Evolutionary conservation across 1,140 invertebrate species (phyloP).

Genomic region (Muscidifurax raptorellus): DNA sequence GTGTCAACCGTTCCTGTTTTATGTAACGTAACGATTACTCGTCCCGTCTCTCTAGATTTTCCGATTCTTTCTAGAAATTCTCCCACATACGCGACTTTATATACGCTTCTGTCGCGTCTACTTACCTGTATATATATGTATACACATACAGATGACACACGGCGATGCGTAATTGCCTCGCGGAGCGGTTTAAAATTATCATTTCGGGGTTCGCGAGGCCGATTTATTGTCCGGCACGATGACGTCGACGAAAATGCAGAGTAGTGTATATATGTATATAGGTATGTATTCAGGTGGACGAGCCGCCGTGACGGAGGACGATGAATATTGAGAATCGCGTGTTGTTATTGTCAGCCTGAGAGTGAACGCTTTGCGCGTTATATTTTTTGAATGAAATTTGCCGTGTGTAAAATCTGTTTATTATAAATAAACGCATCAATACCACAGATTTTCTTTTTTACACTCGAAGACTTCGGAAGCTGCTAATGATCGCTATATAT

Average conservation of each 20-base stretch:
- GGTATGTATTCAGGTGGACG: not conserved
- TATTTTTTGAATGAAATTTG: no score
- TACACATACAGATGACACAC: not conserved
- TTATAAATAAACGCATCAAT: no score
- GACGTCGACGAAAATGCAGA: slow-evolving; percentile 13
- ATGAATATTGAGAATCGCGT: not conserved
- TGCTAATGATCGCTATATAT: not conserved
- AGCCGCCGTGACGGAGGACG: not conserved
- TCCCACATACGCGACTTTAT: not conserved
- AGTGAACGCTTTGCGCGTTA: not conserved
- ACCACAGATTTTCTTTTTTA: not conserved
- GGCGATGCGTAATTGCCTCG: not conserved
- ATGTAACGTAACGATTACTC: slow-evolving; percentile 18
- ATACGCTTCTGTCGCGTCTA: not conserved
- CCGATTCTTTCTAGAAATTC: slow-evolving; percentile 33
- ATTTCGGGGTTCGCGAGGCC: slow-evolving; percentile 27
- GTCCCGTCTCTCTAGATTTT: not conserved
- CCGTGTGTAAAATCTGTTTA: no score
- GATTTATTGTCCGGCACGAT: slow-evolving; percentile 14
- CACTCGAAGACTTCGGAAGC: slow-evolving; percentile 23
- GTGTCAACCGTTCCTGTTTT: slow-evolving; percentile 37
- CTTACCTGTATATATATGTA: not conserved
- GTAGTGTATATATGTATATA: no score
- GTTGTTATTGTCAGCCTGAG: not conserved
- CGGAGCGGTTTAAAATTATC: slow-evolving; percentile 18